A percentile compares a stretch with the other conserved stretches of the same genome.
phyloP scores from a whole-genome alignment of 2,888 invertebrate genomes.

The Cosmopolites sordidus region DNA sequence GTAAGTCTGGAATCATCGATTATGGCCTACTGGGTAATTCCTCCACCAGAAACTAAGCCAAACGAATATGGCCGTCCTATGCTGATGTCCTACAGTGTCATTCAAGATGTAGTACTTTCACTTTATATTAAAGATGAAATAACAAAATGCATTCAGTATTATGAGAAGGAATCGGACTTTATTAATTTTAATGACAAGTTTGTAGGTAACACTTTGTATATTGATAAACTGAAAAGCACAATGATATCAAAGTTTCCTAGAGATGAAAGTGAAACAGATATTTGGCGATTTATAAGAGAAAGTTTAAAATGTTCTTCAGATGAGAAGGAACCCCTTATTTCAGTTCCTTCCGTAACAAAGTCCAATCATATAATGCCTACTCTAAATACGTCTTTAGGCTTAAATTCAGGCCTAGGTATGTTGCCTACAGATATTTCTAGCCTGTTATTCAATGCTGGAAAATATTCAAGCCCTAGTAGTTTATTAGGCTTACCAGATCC shows the following conservation, averaged over 20 bases:
- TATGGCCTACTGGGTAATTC: conserved; percentile 90
- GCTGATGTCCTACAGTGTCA: conserved; percentile 79
- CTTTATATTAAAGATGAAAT: conserved; percentile 82
- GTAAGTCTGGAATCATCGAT: conserved; percentile 77
- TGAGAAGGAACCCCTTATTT: conserved; percentile 60
- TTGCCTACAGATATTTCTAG: conserved; percentile 62
- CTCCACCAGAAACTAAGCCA: conserved; percentile 90
- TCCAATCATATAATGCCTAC: conserved; percentile 39
- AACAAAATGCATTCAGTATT: conserved; percentile 80
- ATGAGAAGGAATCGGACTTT: conserved; percentile 64
- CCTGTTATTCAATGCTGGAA: conserved; percentile 63
- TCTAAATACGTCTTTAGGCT: conserved; percentile 43
- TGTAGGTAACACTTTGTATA: conserved; percentile 66
- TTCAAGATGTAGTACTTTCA: conserved; percentile 72
- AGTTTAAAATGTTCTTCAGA: conserved; percentile 70
- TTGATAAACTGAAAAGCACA: conserved; percentile 81
- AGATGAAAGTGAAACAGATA: conserved; percentile 65
- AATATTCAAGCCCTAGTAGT: conserved; percentile 59
- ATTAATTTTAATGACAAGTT: conserved; percentile 65
- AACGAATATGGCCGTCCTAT: conserved; percentile 91
- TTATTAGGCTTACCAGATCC: conserved; percentile 69
- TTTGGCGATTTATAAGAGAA: conserved; percentile 77
- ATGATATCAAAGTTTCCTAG: conserved; percentile 77
- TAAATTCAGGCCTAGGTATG: conserved; percentile 58
- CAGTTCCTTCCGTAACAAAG: conserved; percentile 52